A percentile compares a stretch with the other conserved stretches of the same genome.
phyloP scores from a whole-genome alignment of 2,797 vertebrate genomes.

The Mycteria americana region DNA sequence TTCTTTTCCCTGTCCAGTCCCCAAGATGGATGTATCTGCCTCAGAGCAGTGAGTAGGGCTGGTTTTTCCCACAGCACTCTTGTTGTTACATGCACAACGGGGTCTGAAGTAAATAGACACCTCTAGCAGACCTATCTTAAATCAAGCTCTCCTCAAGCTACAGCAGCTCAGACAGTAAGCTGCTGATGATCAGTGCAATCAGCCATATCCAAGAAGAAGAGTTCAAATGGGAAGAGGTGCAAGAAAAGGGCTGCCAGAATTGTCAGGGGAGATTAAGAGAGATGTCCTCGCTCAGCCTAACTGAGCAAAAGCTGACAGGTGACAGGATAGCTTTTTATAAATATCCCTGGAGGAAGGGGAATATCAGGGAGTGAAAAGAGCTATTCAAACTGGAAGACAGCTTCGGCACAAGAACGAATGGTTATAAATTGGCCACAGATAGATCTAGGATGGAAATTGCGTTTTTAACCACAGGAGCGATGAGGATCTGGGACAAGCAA shows the following conservation, averaged over 20 bases:
- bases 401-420: not conserved
- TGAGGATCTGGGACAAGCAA: not conserved
- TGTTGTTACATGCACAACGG: not conserved
- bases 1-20: not conserved
- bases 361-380: not conserved
- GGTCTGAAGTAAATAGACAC: not conserved
- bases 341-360: not conserved
- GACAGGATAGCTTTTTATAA: not conserved
- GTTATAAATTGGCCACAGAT: not conserved
- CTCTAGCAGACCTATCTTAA: not conserved
- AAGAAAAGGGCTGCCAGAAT: not conserved
- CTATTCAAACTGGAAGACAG: not conserved
- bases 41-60: not conserved
- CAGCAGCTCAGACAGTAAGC: not conserved
- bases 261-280: not conserved
- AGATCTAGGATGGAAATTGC: not conserved
- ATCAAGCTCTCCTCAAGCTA: not conserved
- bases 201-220: not conserved
- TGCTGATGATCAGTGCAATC: not conserved
- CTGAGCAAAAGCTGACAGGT: not conserved
- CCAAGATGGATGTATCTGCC: not conserved
- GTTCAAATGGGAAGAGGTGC: not conserved
- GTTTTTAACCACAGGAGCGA: not conserved
- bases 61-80: not conserved
- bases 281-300: not conserved